These are phyloP conservation scores for Drosophila imparisetae DNA, from an alignment of 2,888 invertebrate genomes.

Conservation along the genomic window DNA sequence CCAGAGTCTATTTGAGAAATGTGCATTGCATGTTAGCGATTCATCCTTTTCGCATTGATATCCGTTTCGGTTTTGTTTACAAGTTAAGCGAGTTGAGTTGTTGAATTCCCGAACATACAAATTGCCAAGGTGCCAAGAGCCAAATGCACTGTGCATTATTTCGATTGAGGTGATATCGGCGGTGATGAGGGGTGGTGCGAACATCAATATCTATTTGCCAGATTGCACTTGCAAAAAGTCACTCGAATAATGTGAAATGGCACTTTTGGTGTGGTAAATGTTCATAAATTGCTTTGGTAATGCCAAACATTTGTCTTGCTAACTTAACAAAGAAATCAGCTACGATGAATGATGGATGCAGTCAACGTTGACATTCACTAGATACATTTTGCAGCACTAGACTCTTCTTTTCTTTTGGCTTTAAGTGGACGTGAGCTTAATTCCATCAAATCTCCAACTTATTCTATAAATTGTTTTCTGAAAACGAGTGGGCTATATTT, in stretches of 20 bases:
- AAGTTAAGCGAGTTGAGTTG: slow-evolving; percentile 52
- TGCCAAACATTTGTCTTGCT: slow-evolving; percentile 13
- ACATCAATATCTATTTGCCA: slow-evolving; percentile 74
- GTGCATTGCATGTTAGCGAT: slow-evolving; percentile 73
- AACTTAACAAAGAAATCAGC: slow-evolving; percentile 5
- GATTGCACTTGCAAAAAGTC: slow-evolving; percentile 37
- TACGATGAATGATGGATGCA: slow-evolving; percentile 9
- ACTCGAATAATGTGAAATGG: slow-evolving; percentile 31
- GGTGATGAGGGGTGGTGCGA: slow-evolving; percentile 24
- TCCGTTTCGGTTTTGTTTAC: slow-evolving; percentile 54
- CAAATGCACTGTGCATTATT: slow-evolving; percentile 63
- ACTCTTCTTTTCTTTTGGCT: not conserved
- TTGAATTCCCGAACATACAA: slow-evolving; percentile 49
- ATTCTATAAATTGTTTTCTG: not conserved
- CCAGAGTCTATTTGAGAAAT: slow-evolving; percentile 67
- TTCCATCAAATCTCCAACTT: not conserved
- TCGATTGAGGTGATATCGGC: slow-evolving; percentile 34
- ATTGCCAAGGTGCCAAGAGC: slow-evolving; percentile 77
- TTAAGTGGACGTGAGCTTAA: not conserved
- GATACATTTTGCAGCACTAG: not conserved
- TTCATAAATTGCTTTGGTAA: slow-evolving; percentile 32
- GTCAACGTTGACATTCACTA: not conserved
- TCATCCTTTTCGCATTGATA: slow-evolving; percentile 53
- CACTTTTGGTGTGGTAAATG: slow-evolving; percentile 27
- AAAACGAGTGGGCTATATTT: not conserved